Base-by-base conservation (phyloP, 2,888 invertebrate species). In the Xestia rhomboidea region DNA sequence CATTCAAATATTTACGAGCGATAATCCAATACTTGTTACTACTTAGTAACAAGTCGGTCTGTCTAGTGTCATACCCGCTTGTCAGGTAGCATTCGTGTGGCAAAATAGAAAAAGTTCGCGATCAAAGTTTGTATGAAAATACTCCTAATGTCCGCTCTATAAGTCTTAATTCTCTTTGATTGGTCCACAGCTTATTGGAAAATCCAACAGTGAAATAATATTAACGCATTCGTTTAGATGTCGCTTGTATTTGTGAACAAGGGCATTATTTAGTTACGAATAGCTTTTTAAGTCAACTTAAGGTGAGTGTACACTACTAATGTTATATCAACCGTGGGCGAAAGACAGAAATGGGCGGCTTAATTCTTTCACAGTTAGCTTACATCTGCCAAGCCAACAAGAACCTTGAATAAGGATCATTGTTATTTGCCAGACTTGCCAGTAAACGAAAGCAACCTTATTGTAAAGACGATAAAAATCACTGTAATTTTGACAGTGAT, bases 241-340 rank as follows among this genome's bases (percentile, higher is more conserved):
- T n/a, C 24, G 51, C 51, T 51, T 51, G 4, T 24, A 51, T 51
- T n/a, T 11, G 24, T 51, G 24, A 51, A 51, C 51, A 51, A 51
- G 24, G 4, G 51, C 51, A n/a, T 51, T 66, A 75, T 49, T 75
- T 72, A 75, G 60, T 72, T 82, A 54, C 46, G 41, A 72, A 66
- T 82, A 79, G 70, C 57, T 68, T 68, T n/a, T 63, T 68, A 73
- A 67, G 62, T 70, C 69, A n/a, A 30, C 64, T 71, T 81, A 54
- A 57, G 72, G 77, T 72, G 62, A 64, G 34, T 82, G 77, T 82
- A 73, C 60, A 82, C 82, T 77, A 71, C n/a, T 73, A 34, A 51
- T 76, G 44, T 72, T 54, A 60, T 62, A 41, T 60, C 18, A 46
- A 69, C 27, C n/a, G 41, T 64, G 71, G 57, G 18, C 8, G 18